A percentile compares a stretch with the other conserved stretches of the same genome.
These are phyloP conservation scores for Troglohyphantes excavatus DNA, from an alignment of 2,888 invertebrate species.

Conservation along the genomic window DNA sequence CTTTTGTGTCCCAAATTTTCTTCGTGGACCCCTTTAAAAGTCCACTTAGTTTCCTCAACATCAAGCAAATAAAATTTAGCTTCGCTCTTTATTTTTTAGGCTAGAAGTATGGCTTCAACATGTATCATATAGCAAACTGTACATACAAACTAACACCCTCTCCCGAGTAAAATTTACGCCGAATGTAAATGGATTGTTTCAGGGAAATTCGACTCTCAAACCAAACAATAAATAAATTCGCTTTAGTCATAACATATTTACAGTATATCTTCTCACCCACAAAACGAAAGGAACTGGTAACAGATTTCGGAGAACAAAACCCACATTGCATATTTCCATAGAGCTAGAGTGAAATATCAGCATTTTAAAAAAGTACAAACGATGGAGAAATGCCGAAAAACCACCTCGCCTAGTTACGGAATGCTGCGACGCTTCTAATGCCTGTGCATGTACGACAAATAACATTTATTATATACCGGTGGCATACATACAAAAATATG, in stretches of 20 bases:
- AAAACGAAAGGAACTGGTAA: conserved; percentile 67
- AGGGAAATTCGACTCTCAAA: conserved; percentile 29
- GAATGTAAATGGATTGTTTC: conserved; percentile 63
- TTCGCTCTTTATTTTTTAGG: conserved; percentile 35
- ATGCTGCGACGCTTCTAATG: conserved; percentile 69
- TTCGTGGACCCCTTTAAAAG: neutral
- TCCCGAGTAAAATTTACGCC: conserved; percentile 38
- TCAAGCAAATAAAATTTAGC: conserved; percentile 23
- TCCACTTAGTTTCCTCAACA: conserved; percentile 28
- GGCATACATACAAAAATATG: conserved; percentile 78
- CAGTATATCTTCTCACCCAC: conserved; percentile 30
- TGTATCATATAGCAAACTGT: conserved; percentile 71
- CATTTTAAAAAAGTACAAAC: conserved; percentile 63
- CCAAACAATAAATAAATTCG: conserved; percentile 45
- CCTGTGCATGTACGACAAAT: conserved; percentile 76
- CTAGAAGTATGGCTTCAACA: conserved; percentile 68
- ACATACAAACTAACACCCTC: conserved; percentile 72
- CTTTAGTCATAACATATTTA: conserved; percentile 58
- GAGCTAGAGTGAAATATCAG: conserved; percentile 53
- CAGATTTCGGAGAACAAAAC: conserved; percentile 38
- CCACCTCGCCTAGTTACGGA: conserved; percentile 54
- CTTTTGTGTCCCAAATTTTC: conserved; percentile 26
- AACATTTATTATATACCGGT: conserved; percentile 68
- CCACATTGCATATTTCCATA: conserved; percentile 34
- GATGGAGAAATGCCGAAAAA: conserved; percentile 65